Base-by-base conservation (phyloP, 2,888 invertebrate genomes). In the Lasioglossum oenotherae region DNA sequence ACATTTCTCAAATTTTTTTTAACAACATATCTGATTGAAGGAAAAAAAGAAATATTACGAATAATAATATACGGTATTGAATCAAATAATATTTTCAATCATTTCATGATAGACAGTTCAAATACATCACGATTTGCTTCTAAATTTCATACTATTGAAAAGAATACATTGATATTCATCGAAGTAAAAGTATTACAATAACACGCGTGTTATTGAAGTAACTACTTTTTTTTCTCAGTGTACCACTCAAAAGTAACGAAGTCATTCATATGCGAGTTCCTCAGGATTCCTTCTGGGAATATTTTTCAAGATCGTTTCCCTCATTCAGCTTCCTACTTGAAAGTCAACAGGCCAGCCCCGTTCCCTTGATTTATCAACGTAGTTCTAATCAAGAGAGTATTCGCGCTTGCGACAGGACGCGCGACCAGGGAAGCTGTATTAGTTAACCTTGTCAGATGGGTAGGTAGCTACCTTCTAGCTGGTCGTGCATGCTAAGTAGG, bases 371-470 rank as follows among this genome's bases (percentile, higher is more conserved):
- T 92, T 92, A 93, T 94, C 93, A 92, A 82, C 84, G 92, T 91
- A 92, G 92, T 94, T 93, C 92, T 93, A 93, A 94, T 94, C 94
- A 92, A 92, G 91, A 88, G 87, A 86, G 80, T 53, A 81, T 78
- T 75, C 75, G 73, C 41, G 60, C 67, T 57, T n/a, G 71, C 57
- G 76, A 83, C 77, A 81, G 83, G 88, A 38, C 83, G 84, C 86
- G 88, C 90, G 90, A 91, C 87, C 90, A 85, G 81, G 83, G 90
- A 90, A 93, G 91, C 91, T 91, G 93, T 93, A 94, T 94, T 94
- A 94, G 94, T 94, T 93, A 93, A 94, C 92, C 93, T 93, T 92
- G 94, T 94, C 94, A 92, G 94, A 94, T 93, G 92, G 92, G 89
- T 91, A 90, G 90, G 89, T 84, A 91, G 91, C 89, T 91, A 87